phyloP scores from a whole-genome alignment of 2,113 vertebrate genomes.

The Catharus fuscescens region DNA sequence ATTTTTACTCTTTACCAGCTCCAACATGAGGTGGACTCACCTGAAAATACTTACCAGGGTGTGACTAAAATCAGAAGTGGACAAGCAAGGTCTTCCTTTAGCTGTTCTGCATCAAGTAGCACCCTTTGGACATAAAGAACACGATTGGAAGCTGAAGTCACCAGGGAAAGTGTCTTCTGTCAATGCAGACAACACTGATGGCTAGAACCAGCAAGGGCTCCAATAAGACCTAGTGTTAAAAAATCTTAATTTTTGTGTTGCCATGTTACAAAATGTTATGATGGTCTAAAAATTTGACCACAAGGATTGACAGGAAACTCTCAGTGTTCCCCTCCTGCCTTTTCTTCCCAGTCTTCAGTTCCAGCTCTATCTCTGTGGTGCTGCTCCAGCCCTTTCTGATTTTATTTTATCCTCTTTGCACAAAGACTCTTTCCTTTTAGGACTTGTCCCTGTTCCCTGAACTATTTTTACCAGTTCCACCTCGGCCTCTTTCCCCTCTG shows the following conservation, averaged over 20 bases:
- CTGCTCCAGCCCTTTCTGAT: background rate
- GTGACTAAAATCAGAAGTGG: background rate
- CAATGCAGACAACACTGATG: background rate
- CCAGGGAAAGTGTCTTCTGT: background rate
- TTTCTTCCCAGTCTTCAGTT: background rate
- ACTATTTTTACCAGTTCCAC: conserved; percentile 45
- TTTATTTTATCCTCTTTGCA: conserved; percentile 15
- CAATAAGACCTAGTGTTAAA: background rate
- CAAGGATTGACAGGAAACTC: background rate
- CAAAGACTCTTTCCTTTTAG: conserved; percentile 2
- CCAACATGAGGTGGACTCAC: background rate
- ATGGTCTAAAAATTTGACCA: background rate
- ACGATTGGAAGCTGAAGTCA: background rate
- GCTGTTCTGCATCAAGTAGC: background rate
- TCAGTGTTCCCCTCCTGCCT: background rate
- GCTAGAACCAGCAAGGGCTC: background rate
- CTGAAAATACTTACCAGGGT: background rate
- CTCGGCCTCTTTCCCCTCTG: background rate
- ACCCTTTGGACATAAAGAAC: background rate
- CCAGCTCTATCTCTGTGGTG: background rate
- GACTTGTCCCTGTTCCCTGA: background rate
- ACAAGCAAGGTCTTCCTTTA: background rate
- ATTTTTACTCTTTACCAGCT: background rate
- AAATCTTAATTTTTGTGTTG: background rate
- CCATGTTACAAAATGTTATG: background rate